A percentile compares a stretch with the other conserved stretches of the same genome.
phyloP scores from a whole-genome alignment of 1,140 invertebrate genomes.

The Pissodes strobi region DNA sequence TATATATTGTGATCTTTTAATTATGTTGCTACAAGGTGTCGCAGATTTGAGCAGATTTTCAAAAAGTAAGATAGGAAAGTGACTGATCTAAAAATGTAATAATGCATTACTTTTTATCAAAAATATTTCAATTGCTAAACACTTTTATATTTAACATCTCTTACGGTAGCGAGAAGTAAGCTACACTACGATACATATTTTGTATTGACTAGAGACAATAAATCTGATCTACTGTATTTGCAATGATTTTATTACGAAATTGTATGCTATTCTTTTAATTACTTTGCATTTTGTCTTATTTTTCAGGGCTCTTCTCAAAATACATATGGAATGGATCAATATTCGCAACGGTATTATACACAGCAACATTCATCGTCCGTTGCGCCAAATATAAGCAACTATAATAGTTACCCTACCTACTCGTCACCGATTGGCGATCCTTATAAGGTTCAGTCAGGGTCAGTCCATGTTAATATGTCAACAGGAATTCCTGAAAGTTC shows the following conservation, averaged over 20 bases:
- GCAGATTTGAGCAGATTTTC: neutral
- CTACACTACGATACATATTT: too few relatives aligned
- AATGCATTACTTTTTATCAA: too few relatives aligned
- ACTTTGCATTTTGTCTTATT: neutral
- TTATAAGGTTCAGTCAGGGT: conserved; percentile 17
- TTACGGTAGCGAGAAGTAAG: too few relatives aligned
- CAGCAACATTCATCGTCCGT: conserved; percentile 35
- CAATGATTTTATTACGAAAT: too few relatives aligned
- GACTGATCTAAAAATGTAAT: too few relatives aligned
- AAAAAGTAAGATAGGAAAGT: too few relatives aligned
- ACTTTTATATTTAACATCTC: too few relatives aligned
- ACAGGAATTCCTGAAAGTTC: neutral
- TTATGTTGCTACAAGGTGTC: neutral
- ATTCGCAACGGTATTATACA: conserved; percentile 29
- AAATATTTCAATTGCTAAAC: too few relatives aligned
- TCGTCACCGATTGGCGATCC: conserved; percentile 27
- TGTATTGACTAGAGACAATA: too few relatives aligned
- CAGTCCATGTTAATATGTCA: conserved; percentile 3
- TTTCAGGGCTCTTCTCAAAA: conserved; percentile 20
- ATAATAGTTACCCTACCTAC: conserved; percentile 23
- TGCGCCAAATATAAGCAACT: neutral
- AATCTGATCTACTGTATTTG: too few relatives aligned
- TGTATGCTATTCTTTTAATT: too few relatives aligned
- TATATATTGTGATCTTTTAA: neutral
- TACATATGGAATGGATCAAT: neutral